A percentile compares a stretch with the other conserved stretches of the same genome.
Evolutionary conservation across 92 coral and sea anemone genomes (phyloP).

Genomic region (Porites lobata): DNA sequence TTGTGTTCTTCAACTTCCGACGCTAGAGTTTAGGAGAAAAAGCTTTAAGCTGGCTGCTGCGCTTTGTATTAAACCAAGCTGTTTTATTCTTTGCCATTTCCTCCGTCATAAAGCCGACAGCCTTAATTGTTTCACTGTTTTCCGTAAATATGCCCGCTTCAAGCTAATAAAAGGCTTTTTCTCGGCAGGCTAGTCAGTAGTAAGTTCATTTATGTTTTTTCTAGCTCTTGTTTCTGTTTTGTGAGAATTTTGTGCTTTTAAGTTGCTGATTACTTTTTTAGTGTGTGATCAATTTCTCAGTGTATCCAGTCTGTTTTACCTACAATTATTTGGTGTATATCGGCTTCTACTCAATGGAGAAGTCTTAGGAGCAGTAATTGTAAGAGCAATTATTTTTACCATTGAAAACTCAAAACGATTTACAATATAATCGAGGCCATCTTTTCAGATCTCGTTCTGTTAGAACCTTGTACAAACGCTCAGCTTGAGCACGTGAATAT

Average conservation of each 20-base stretch:
- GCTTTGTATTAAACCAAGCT: not conserved
- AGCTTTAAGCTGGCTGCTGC: not conserved
- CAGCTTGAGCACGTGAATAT: not conserved
- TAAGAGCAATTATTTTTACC: not conserved
- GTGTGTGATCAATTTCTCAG: not conserved
- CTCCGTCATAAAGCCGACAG: slow-evolving; percentile 1
- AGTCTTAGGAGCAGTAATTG: not conserved
- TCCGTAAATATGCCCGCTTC: slow-evolving; percentile 10
- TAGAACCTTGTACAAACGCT: not conserved
- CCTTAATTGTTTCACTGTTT: slow-evolving; percentile 30
- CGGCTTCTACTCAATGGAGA: not conserved
- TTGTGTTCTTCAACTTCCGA: slow-evolving; percentile 5
- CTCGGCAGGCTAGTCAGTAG: not conserved
- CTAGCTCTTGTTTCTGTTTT: slow-evolving; percentile 8
- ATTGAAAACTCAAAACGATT: no score
- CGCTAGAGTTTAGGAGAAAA: not conserved
- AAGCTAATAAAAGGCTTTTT: slow-evolving; percentile 11
- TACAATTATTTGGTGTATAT: not conserved
- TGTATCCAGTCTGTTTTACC: not conserved
- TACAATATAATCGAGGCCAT: not conserved
- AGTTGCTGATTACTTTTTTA: not conserved
- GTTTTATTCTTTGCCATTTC: slow-evolving; percentile 17
- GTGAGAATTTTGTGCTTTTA: not conserved
- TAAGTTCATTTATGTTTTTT: not conserved
- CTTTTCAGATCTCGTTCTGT: not conserved